Conservation (phyloP, 2,888 invertebrate genomes). For the Aspidapion aeneum region DNA sequence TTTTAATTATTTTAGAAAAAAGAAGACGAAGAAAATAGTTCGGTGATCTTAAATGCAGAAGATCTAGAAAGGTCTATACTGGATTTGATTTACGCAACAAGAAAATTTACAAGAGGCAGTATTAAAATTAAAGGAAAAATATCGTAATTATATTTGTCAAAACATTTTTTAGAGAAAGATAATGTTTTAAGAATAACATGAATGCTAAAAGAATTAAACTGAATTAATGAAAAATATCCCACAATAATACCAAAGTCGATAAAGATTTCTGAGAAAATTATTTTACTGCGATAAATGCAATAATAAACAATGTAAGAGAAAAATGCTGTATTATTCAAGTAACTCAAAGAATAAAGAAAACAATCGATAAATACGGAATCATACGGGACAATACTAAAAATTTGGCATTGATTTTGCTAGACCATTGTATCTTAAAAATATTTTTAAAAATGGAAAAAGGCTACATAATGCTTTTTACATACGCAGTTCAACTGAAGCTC, state of each 20-base stretch:
- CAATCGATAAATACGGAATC: neutral
- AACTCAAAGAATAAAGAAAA: slow-evolving; percentile 1
- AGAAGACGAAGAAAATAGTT: too few species aligned
- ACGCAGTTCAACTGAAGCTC: slow-evolving; percentile 13
- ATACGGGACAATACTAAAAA: slow-evolving; percentile 1
- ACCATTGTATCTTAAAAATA: too few species aligned
- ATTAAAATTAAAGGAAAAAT: neutral
- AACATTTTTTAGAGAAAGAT: neutral
- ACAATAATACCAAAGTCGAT: slow-evolving; percentile 4
- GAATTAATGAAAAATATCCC: slow-evolving; percentile 1
- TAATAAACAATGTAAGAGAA: neutral
- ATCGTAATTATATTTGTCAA: neutral
- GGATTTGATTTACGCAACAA: neutral
- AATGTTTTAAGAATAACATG: neutral
- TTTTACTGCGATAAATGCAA: slow-evolving; percentile 1
- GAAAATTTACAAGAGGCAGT: neutral
- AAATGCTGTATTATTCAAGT: slow-evolving; percentile 4
- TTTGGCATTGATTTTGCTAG: neutral
- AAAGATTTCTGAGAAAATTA: neutral
- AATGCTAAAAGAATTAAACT: slow-evolving; percentile 1
- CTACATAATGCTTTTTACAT: slow-evolving; percentile 13
- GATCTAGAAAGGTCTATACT: too few species aligned
- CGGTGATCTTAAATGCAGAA: too few species aligned
- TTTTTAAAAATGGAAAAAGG: too few species aligned
- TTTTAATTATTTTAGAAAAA: too few species aligned